These are phyloP conservation scores for Toxostoma redivivum DNA, from an alignment of 2,113 vertebrate species.

Conservation along the genomic window DNA sequence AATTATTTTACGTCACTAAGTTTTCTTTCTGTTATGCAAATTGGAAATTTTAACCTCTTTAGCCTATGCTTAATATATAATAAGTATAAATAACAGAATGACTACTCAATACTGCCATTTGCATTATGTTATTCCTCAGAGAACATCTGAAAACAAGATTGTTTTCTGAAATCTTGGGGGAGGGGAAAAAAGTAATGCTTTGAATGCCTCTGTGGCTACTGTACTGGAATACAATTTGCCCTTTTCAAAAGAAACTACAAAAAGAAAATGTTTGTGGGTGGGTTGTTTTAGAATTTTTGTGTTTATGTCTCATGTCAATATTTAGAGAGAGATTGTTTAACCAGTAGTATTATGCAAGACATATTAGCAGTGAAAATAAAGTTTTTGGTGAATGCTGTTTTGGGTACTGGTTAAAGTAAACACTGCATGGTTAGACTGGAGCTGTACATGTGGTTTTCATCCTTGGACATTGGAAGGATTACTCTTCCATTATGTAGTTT, in stretches of 20 bases:
- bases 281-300: neutral
- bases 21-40: neutral
- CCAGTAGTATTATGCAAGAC: neutral
- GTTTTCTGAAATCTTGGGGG: neutral
- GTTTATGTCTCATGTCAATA: neutral
- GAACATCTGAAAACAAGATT: neutral
- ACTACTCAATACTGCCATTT: neutral
- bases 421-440: neutral
- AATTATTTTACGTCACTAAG: neutral
- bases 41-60: neutral
- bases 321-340: neutral
- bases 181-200: neutral
- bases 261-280: neutral
- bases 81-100: neutral
- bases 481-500: neutral
- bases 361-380: neutral
- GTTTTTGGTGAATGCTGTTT: neutral
- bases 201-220: neutral
- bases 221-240: neutral
- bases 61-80: neutral
- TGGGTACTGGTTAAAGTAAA: neutral
- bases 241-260: neutral
- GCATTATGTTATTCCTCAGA: neutral
- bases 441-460: neutral
- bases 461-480: neutral